Evolutionary conservation across 30 jellyfish, hydroid and myxozoan genomes (phyloP).

Genomic region (Calvadosia cruxmelitensis): DNA sequence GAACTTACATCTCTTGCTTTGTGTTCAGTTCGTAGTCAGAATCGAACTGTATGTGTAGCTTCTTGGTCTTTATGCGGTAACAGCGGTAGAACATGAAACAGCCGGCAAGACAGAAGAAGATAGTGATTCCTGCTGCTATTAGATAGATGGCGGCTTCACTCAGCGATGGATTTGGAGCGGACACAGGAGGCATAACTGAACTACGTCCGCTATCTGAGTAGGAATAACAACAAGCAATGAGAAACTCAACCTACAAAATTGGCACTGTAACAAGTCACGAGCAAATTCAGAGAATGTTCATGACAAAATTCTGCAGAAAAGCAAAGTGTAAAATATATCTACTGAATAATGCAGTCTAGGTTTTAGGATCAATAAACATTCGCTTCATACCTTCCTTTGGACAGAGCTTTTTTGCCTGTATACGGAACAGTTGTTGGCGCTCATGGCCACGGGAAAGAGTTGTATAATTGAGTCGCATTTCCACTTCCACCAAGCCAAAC

Average conservation of each 20-base stretch:
- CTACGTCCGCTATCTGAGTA: no score
- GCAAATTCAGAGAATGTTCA: not conserved
- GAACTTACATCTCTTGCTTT: conserved; percentile 5
- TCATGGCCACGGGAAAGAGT: not conserved
- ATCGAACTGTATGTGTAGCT: conserved; percentile 74
- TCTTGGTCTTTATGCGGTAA: conserved; percentile 30
- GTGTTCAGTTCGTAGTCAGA: conserved; percentile 67
- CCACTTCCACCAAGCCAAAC: conserved; percentile 47
- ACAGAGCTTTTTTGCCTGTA: conserved; percentile 36
- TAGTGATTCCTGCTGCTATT: conserved; percentile 23
- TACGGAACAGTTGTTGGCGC: not conserved
- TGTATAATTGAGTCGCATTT: conserved; percentile 38
- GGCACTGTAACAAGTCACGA: no score
- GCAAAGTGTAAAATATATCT: not conserved
- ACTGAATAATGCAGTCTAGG: not conserved
- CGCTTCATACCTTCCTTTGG: conserved; percentile 15
- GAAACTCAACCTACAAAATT: no score
- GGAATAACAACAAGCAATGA: no score
- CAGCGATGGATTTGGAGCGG: not conserved
- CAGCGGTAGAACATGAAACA: conserved; percentile 34
- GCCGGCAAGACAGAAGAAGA: conserved; percentile 17
- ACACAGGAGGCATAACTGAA: no score
- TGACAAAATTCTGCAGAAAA: not conserved
- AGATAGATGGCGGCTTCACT: conserved; percentile 9
- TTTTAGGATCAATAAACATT: not conserved